Evolutionary conservation across 1,140 invertebrate species (phyloP).

Genomic region (Aphis craccivora): DNA sequence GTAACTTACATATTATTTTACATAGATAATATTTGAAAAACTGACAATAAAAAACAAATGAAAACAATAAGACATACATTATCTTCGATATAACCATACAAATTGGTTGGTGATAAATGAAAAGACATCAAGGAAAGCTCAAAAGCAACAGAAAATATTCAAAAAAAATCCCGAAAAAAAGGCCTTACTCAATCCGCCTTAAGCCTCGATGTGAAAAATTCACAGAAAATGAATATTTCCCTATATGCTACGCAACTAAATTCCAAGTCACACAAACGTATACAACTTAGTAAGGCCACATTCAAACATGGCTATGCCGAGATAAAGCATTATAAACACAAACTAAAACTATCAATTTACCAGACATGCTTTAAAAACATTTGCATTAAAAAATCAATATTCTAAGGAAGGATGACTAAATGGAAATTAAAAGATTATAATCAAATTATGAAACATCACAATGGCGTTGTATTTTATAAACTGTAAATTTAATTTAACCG

Average conservation of each 20-base stretch:
- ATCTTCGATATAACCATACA: not conserved
- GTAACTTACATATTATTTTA: not conserved
- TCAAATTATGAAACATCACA: not conserved
- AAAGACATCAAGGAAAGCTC: not conserved
- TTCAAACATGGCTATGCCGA: not conserved
- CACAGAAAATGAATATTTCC: not conserved
- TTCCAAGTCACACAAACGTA: not conserved
- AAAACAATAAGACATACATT: not conserved
- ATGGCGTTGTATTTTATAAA: not conserved
- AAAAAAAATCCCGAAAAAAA: not conserved
- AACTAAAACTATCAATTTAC: not conserved
- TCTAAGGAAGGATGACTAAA: not conserved
- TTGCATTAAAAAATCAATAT: slow-evolving; percentile 2
- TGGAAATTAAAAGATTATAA: not conserved
- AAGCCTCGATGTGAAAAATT: not conserved
- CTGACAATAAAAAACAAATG: not conserved
- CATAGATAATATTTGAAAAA: not conserved
- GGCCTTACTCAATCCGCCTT: slow-evolving; percentile 14
- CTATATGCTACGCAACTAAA: not conserved
- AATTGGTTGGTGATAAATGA: not conserved
- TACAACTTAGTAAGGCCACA: not conserved
- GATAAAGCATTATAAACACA: not conserved
- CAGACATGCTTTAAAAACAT: not conserved
- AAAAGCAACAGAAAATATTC: slow-evolving; percentile 11
- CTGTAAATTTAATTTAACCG: not conserved